Evolutionary conservation across 1,140 invertebrate genomes (phyloP).

Genomic region (Subanguina moxae): DNA sequence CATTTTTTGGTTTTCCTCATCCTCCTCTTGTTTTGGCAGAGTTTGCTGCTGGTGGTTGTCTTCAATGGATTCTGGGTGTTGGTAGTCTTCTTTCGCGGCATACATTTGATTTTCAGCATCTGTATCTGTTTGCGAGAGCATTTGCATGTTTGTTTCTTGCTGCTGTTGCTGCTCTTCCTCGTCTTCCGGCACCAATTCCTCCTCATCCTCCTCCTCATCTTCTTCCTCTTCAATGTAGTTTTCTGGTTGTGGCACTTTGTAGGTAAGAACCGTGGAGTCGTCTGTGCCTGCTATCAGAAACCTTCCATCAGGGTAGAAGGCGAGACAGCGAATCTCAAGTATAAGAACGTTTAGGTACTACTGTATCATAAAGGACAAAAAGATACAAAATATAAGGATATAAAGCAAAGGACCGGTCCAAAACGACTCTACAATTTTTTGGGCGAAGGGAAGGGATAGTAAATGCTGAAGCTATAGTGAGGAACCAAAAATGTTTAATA

Average conservation of each 20-base stretch:
- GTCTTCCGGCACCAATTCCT: not conserved
- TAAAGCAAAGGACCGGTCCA: too few species aligned
- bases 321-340: not conserved
- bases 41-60: too few species aligned
- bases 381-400: too few species aligned
- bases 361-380: too few species aligned
- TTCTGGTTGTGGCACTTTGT: constrained; percentile 2
- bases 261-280: not conserved
- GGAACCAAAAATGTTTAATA: too few species aligned
- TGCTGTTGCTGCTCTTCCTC: not conserved
- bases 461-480: too few species aligned
- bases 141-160: not conserved
- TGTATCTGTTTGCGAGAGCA: not conserved
- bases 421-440: too few species aligned
- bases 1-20: too few species aligned
- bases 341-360: not conserved
- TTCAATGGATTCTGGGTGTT: too few species aligned
- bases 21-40: too few species aligned
- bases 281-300: constrained; percentile 4
- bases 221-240: constrained; percentile 8
- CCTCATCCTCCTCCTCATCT: not conserved
- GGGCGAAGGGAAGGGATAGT: too few species aligned
- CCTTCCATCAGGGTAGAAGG: constrained; percentile 1
- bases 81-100: too few species aligned
- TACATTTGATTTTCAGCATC: not conserved